Evolutionary conservation across 2,797 vertebrate genomes (phyloP), one percentile per base, ranked within the genome.

Genomic region (Peromyscus melanophrys): DNA sequence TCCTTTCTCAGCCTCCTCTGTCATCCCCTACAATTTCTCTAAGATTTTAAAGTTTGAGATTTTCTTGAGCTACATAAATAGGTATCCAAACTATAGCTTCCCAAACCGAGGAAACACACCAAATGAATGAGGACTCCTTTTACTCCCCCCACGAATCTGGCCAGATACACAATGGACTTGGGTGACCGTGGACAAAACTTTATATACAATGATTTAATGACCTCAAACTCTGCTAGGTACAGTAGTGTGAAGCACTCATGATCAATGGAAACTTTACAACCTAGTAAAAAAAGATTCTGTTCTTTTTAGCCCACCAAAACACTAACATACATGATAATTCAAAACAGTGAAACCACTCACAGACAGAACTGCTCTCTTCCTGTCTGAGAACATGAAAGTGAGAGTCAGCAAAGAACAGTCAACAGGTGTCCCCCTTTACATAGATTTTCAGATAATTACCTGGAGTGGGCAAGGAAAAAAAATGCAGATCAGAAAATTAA

Each of bases 401-500:
- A 81, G 27, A 92, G 59, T 23, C 31, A 80, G 55, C 61, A 52
- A 78, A 69, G 46, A 83, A 49, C 9, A 59, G 75, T 13, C 52
- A 83, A 46, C 25, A 77, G 76, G 73, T 55, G 43, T 89, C 1
- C 29, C 3, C 1, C 6, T 88, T 95, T 87, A 40, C 87, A 52
- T 78, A 71, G 78, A 63, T 80, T 73, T 89, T 46, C 3, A 75
- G 81, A 80, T 69, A 91, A 80, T 65, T 55, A 73, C 34, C 31
- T 78, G 59, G 29, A 93, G 90, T 92, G 21, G 76, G 11, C 59
- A 95, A 76, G 80, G 23, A 77, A 73, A 52, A 52, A 93, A 96
- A 92, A 90, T 59, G 31, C 71, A 92, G 78, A 80, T 73, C 65
- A 92, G 89, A 85, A 92, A 90, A 96, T 88, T 92, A 93, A 96